Conservation (phyloP, 2,113 vertebrate genomes). For the Syngnathus scovelli region DNA sequence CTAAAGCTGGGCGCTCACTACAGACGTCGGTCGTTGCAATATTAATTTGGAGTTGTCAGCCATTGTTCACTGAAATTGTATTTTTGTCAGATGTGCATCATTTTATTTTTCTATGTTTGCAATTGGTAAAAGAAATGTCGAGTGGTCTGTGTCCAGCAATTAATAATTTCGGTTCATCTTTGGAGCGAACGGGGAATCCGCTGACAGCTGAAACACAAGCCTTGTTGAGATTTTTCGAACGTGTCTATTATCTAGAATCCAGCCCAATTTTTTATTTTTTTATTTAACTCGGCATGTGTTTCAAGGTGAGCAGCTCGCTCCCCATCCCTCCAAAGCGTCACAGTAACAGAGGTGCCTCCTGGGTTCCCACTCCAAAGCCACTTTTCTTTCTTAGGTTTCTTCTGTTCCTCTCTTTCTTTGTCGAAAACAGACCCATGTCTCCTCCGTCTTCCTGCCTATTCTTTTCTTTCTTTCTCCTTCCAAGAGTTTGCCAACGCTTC, state of each 20-base stretch:
- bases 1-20: slow-evolving; percentile 59
- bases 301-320: slow-evolving; percentile 31
- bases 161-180: slow-evolving; percentile 29
- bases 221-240: not conserved
- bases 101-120: slow-evolving; percentile 3
- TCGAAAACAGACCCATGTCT: slow-evolving; percentile 91
- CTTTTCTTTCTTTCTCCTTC: slow-evolving; percentile 70
- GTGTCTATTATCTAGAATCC: not conserved
- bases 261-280: not conserved
- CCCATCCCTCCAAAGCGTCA: slow-evolving; percentile 51
- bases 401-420: slow-evolving; percentile 81
- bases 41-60: slow-evolving; percentile 18
- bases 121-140: slow-evolving; percentile 18
- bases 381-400: slow-evolving; percentile 78
- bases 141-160: slow-evolving; percentile 61
- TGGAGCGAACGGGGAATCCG: slow-evolving; percentile 22
- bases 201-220: slow-evolving; percentile 18
- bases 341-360: slow-evolving; percentile 79
- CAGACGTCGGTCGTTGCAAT: slow-evolving; percentile 33
- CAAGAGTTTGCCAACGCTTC: slow-evolving; percentile 90
- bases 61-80: slow-evolving; percentile 19
- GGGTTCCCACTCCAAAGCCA: slow-evolving; percentile 79
- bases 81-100: slow-evolving; percentile 22
- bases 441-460: slow-evolving; percentile 61
- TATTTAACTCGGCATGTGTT: not conserved